Conservation (phyloP, 2,113 vertebrate genomes). For the Delphinapterus leucas region DNA sequence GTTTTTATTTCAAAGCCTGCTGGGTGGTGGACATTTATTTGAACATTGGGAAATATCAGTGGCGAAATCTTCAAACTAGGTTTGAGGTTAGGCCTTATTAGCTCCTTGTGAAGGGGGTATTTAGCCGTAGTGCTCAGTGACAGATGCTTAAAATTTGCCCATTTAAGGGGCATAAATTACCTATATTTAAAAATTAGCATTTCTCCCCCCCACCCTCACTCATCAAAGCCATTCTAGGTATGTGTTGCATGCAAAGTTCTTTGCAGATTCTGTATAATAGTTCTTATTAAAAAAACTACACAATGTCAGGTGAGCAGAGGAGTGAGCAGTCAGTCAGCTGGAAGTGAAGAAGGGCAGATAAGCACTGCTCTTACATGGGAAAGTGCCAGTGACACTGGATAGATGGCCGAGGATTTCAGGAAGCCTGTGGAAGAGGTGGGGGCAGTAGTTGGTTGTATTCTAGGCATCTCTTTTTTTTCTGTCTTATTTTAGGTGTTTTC, state of each 20-base stretch:
- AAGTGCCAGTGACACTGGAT: not conserved
- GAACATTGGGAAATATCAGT: not conserved
- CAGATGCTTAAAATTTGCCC: conserved; percentile 18
- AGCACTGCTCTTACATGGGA: rapidly evolving
- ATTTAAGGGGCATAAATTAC: not conserved
- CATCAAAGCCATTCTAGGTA: not conserved
- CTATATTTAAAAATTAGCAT: conserved; percentile 25
- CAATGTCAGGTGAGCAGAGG: not conserved
- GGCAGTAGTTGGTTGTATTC: not conserved
- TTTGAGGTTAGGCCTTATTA: not conserved
- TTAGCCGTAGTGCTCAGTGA: not conserved
- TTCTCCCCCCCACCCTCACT: not conserved
- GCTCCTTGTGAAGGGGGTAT: not conserved
- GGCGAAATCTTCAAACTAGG: not conserved
- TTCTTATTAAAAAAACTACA: not conserved
- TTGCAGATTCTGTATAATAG: not conserved
- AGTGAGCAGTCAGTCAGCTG: not conserved
- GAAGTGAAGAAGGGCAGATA: not conserved
- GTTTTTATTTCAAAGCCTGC: not conserved
- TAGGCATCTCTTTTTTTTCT: not conserved
- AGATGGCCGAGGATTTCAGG: not conserved
- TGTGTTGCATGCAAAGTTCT: not conserved
- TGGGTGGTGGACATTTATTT: not conserved
- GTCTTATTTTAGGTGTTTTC: not conserved
- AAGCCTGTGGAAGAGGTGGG: not conserved